Conservation (phyloP, 2,113 vertebrate species). For the Gnathonemus echidnorhynchus region DNA sequence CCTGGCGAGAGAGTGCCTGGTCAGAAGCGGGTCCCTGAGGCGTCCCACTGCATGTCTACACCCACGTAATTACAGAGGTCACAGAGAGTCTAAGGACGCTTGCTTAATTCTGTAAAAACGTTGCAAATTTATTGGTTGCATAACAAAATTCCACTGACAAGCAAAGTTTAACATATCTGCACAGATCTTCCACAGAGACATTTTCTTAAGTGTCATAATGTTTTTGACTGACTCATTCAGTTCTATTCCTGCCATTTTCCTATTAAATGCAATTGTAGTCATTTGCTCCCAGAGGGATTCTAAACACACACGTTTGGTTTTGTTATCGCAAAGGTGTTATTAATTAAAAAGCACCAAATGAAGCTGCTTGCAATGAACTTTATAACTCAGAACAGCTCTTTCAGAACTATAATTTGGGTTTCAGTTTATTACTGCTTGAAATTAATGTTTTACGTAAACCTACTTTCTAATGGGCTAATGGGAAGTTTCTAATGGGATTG, state of each 20-base stretch:
- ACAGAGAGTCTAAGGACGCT: neutral
- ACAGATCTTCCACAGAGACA: neutral
- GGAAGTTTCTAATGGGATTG: neutral
- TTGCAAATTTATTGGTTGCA: neutral
- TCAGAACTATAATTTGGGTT: neutral
- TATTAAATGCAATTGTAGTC: neutral
- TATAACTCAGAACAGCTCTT: neutral
- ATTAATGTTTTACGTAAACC: neutral
- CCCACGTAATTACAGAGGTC: neutral
- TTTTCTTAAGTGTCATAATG: neutral
- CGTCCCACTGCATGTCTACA: neutral
- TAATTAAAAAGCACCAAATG: neutral
- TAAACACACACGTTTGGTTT: neutral
- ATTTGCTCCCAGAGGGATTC: neutral
- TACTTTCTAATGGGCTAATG: no score
- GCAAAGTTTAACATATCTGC: neutral
- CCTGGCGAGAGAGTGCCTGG: conserved; percentile 49
- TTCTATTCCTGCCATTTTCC: neutral
- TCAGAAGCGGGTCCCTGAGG: neutral
- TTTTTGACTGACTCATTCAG: neutral
- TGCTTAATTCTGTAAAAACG: neutral
- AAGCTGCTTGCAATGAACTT: neutral
- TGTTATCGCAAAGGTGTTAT: neutral
- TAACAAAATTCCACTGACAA: neutral
- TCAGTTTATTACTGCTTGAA: neutral